Evolutionary conservation across 2,113 vertebrate genomes (phyloP).

Genomic region (Centropus bengalensis): DNA sequence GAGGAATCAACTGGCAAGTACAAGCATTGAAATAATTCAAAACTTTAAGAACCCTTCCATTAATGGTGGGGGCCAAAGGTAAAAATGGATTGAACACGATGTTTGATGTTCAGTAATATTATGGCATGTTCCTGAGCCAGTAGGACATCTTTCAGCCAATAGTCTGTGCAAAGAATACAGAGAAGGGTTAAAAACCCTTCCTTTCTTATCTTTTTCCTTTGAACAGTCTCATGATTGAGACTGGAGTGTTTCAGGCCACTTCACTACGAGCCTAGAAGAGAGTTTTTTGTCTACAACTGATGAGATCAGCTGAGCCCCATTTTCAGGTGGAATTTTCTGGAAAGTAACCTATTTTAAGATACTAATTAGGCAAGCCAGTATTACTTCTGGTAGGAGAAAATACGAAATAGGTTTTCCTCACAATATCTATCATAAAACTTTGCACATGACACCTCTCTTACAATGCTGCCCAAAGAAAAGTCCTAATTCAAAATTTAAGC

Average conservation of each 20-base stretch:
- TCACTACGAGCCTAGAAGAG: neutral
- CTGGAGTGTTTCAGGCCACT: neutral
- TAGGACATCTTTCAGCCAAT: neutral
- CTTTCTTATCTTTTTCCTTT: neutral
- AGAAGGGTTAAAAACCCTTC: neutral
- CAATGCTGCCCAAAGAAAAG: neutral
- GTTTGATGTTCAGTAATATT: neutral
- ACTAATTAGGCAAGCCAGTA: neutral
- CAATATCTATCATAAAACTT: neutral
- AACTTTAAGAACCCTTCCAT: neutral
- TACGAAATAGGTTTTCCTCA: neutral
- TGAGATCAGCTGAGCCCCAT: neutral
- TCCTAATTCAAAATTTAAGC: neutral
- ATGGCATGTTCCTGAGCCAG: neutral
- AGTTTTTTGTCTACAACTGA: neutral
- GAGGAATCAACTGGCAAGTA: neutral
- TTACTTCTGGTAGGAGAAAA: neutral
- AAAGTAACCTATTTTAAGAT: neutral
- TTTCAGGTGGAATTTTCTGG: neutral
- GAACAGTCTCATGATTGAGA: neutral
- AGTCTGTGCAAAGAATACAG: neutral
- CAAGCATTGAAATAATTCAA: neutral
- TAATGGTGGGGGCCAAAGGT: neutral
- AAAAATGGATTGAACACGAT: neutral
- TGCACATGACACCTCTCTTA: neutral